phyloP scores from a whole-genome alignment of 64 coral and sea anemone genomes.

The Astreopora myriophthalma region DNA sequence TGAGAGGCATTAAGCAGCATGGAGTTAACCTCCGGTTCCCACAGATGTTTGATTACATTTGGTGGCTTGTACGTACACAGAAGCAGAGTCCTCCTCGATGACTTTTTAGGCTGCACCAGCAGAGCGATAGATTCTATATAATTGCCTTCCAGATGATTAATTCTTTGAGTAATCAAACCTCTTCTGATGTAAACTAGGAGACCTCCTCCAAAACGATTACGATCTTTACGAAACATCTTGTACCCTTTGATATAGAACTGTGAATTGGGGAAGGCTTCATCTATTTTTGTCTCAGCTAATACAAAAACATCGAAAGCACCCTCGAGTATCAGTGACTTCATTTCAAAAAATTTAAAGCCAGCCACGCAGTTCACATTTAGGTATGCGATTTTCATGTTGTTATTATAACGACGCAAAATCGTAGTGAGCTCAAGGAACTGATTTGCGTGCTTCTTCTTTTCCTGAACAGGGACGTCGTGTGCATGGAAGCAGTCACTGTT shows the following conservation, averaged over 20 bases:
- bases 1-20: slow-evolving; percentile 7
- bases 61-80: neutral
- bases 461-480: neutral
- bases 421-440: neutral
- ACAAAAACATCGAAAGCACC: slow-evolving; percentile 31
- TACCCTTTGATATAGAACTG: slow-evolving; percentile 41
- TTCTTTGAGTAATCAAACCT: slow-evolving; percentile 22
- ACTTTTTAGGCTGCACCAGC: slow-evolving; percentile 9
- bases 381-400: slow-evolving; percentile 34
- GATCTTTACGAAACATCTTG: slow-evolving; percentile 40
- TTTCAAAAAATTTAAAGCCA: slow-evolving; percentile 47
- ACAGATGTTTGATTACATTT: slow-evolving; percentile 25
- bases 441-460: neutral
- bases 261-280: slow-evolving; percentile 42
- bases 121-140: slow-evolving; percentile 27
- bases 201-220: slow-evolving; percentile 38
- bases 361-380: slow-evolving; percentile 53
- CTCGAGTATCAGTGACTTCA: slow-evolving; percentile 16
- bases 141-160: slow-evolving; percentile 30
- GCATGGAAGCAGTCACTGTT: neutral
- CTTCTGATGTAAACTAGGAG: slow-evolving; percentile 47
- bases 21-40: slow-evolving; percentile 19
- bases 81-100: slow-evolving; percentile 6
- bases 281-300: slow-evolving; percentile 45
- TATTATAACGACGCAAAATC: neutral